phyloP scores from a whole-genome alignment of 2,113 vertebrate species.

The Nycticryphes semicollaris region DNA sequence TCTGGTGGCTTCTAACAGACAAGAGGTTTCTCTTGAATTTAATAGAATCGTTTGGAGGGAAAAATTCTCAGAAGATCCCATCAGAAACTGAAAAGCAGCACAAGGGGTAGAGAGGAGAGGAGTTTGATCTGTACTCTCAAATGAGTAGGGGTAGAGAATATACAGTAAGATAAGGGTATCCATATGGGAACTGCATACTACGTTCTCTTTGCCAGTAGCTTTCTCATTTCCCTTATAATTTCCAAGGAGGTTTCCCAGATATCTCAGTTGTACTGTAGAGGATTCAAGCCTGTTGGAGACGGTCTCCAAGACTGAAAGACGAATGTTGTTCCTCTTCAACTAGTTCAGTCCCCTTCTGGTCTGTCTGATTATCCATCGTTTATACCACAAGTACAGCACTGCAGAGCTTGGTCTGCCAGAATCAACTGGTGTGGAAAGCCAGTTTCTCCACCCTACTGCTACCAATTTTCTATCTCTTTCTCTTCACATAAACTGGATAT shows the following conservation, averaged over 20 bases:
- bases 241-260: background rate
- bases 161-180: background rate
- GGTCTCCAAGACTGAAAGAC: background rate
- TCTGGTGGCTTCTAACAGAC: background rate
- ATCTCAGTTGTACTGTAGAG: background rate
- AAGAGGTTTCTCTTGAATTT: background rate
- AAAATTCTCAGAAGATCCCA: background rate
- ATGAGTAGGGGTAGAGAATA: background rate
- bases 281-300: background rate
- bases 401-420: background rate
- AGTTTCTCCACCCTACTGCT: background rate
- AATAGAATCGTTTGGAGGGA: background rate
- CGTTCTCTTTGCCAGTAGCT: background rate
- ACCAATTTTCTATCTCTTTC: background rate
- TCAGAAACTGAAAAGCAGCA: background rate
- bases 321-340: background rate
- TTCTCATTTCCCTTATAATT: background rate
- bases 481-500: background rate
- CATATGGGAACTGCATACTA: background rate
- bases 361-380: background rate
- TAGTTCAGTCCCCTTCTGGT: background rate
- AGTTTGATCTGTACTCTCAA: background rate
- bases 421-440: background rate
- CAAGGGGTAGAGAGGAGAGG: background rate
- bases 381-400: background rate